Evolutionary conservation across 2,888 invertebrate species (phyloP).

Genomic region (Empis stercorea): DNA sequence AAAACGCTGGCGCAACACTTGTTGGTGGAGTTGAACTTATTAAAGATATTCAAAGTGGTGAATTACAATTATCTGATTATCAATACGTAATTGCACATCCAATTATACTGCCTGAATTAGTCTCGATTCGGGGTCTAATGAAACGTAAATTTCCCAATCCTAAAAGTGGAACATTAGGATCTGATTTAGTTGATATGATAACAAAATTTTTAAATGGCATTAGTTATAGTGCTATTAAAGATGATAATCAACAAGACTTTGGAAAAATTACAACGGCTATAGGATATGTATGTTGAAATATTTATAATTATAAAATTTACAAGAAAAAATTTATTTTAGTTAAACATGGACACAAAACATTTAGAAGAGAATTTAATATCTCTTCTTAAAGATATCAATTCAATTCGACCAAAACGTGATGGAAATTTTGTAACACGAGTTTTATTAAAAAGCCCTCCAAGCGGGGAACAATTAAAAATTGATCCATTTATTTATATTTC

Average conservation of each 20-base stretch:
- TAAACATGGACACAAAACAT: slow-evolving; percentile 56
- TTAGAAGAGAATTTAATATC: slow-evolving; percentile 60
- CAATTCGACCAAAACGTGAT: slow-evolving; percentile 49
- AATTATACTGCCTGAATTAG: slow-evolving; percentile 62
- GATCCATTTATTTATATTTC: slow-evolving; percentile 45
- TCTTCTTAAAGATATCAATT: slow-evolving; percentile 51
- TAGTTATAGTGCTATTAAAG: slow-evolving; percentile 50
- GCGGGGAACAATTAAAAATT: slow-evolving; percentile 53
- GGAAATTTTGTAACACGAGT: slow-evolving; percentile 62
- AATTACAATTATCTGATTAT: slow-evolving; percentile 52
- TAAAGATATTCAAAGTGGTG: slow-evolving; percentile 65
- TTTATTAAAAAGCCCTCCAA: slow-evolving; percentile 48
- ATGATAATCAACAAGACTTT: slow-evolving; percentile 58
- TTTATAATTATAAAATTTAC: not conserved
- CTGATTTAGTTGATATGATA: slow-evolving; percentile 49
- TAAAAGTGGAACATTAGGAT: slow-evolving; percentile 51
- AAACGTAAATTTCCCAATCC: slow-evolving; percentile 63
- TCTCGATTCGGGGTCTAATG: slow-evolving; percentile 62
- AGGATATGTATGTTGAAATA: slow-evolving; percentile 47
- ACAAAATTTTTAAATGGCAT: slow-evolving; percentile 55
- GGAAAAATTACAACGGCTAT: slow-evolving; percentile 52
- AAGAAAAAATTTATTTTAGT: slow-evolving; percentile 38
- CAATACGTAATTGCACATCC: slow-evolving; percentile 66
- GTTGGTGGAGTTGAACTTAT: slow-evolving; percentile 63
- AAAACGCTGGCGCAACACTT: slow-evolving; percentile 56